phyloP scores from a whole-genome alignment of 2,797 vertebrate species.

The Falco columbarius region DNA sequence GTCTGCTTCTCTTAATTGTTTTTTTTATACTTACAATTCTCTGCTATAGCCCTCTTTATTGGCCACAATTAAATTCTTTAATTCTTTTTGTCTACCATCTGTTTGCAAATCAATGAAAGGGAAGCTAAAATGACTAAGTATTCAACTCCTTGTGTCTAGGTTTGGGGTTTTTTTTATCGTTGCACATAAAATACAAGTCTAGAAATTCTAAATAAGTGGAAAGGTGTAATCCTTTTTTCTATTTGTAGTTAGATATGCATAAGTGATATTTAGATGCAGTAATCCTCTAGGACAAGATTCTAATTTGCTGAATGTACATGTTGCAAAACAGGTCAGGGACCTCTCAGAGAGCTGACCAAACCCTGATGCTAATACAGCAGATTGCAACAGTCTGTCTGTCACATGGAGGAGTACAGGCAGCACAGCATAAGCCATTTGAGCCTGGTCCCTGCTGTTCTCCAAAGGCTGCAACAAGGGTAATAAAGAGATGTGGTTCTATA shows the following conservation, averaged over 20 bases:
- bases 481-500: neutral
- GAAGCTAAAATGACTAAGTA: neutral
- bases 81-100: neutral
- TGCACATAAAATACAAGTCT: neutral
- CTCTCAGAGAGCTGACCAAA: neutral
- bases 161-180: rapidly evolving
- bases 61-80: neutral
- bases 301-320: neutral
- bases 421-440: neutral
- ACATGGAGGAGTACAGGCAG: neutral
- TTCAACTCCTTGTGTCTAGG: neutral
- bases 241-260: neutral
- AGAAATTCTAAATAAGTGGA: neutral
- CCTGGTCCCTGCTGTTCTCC: neutral
- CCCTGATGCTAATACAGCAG: neutral
- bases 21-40: neutral
- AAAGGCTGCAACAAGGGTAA: neutral
- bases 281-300: neutral
- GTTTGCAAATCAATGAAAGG: neutral
- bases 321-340: neutral
- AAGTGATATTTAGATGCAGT: neutral
- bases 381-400: neutral
- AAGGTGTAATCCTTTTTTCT: neutral
- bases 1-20: neutral
- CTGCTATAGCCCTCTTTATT: neutral